A percentile compares a stretch with the other conserved stretches of the same genome.
phyloP scores from a whole-genome alignment of 2,797 vertebrate genomes.

The Melanotaenia maccullochi region DNA sequence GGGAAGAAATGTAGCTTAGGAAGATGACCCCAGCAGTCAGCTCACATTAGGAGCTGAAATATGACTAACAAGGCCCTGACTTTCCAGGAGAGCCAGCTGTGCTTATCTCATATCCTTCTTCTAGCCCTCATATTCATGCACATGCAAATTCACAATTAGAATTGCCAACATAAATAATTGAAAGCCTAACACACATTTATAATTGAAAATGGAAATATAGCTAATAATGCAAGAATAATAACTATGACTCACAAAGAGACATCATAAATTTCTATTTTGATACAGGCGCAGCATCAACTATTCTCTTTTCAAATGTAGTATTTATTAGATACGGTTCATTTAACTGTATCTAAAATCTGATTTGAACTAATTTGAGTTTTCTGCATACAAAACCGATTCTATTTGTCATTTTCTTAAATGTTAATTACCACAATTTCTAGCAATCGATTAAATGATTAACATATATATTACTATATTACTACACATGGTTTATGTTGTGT shows the following conservation, averaged over 20 bases:
- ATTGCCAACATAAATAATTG: conserved; percentile 47
- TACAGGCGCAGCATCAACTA: neutral
- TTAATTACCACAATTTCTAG: conserved; percentile 5
- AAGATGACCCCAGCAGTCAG: conserved; percentile 78
- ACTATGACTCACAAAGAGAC: conserved; percentile 9
- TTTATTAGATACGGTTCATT: neutral
- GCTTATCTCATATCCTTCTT: conserved; percentile 46
- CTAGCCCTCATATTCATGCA: conserved; percentile 42
- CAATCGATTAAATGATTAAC: neutral
- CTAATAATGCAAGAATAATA: conserved; percentile 27
- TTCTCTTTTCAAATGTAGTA: neutral
- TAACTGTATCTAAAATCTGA: neutral
- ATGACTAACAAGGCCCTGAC: conserved; percentile 72
- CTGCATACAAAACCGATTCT: neutral
- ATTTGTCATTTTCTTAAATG: neutral
- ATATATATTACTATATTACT: neutral
- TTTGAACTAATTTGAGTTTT: neutral
- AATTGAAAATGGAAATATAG: conserved; percentile 49
- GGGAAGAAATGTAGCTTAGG: conserved; percentile 59
- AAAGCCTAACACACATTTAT: conserved; percentile 30
- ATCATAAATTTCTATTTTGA: neutral
- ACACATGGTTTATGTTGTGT: neutral
- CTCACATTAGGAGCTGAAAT: conserved; percentile 77
- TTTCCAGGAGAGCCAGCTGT: conserved; percentile 67
- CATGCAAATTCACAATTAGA: conserved; percentile 57